Evolutionary conservation across 2,888 invertebrate genomes (phyloP).

Genomic region (Hecatera dysodea): DNA sequence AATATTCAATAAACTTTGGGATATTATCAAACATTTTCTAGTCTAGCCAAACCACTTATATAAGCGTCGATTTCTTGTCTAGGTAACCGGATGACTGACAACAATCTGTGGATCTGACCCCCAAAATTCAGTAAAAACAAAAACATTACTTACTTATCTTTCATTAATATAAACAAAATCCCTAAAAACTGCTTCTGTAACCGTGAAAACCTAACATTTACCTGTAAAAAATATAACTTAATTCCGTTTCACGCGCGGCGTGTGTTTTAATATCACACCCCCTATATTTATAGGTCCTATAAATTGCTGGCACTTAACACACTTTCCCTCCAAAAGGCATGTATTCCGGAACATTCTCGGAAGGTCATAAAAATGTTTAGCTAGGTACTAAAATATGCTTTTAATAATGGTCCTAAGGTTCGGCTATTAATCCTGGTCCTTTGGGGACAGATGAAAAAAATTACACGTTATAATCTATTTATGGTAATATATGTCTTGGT

Average conservation of each 20-base stretch:
- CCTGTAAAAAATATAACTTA: slow-evolving; percentile 27
- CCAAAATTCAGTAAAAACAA: too few species aligned
- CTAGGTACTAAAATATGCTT: slow-evolving; percentile 66
- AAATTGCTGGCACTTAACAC: slow-evolving; percentile 60
- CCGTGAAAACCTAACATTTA: slow-evolving; percentile 8
- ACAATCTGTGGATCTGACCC: too few species aligned
- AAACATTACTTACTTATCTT: too few species aligned
- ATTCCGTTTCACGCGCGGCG: slow-evolving; percentile 23
- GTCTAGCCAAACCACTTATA: too few species aligned
- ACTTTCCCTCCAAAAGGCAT: slow-evolving; percentile 53
- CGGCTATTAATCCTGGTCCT: slow-evolving; percentile 64
- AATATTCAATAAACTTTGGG: too few species aligned
- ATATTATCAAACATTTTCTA: too few species aligned
- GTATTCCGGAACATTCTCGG: slow-evolving; percentile 58
- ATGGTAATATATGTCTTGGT: slow-evolving; percentile 52
- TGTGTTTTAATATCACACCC: slow-evolving; percentile 53
- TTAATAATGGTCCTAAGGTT: slow-evolving; percentile 63
- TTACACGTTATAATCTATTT: slow-evolving; percentile 63
- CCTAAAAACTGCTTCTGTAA: not conserved
- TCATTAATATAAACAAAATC: not conserved
- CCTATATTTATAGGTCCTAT: slow-evolving; percentile 57
- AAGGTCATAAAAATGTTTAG: slow-evolving; percentile 64
- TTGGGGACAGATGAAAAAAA: slow-evolving; percentile 63
- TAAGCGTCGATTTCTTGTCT: too few species aligned
- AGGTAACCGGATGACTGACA: too few species aligned